A percentile compares a stretch with the other conserved stretches of the same genome.
phyloP scores from a whole-genome alignment of 1,140 invertebrate species.

The Fopius arisanus region DNA sequence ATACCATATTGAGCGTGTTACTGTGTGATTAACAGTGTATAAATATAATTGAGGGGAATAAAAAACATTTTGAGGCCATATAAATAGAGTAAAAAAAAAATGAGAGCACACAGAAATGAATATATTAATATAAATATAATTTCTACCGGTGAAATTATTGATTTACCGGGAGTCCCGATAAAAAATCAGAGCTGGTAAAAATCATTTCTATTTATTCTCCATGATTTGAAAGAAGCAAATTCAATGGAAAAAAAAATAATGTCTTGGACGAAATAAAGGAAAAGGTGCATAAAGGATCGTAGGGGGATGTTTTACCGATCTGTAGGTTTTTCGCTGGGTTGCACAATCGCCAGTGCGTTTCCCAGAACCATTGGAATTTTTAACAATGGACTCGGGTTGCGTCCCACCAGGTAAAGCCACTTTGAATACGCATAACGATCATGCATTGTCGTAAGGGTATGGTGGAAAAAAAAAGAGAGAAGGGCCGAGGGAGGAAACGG shows the following conservation, averaged over 20 bases:
- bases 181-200: background rate
- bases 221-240: background rate
- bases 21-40: background rate
- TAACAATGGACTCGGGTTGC: slow-evolving; percentile 44
- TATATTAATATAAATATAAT: too few species aligned
- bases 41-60: background rate
- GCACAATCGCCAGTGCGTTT: slow-evolving; percentile 47
- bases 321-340: slow-evolving; percentile 30
- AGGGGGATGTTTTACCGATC: background rate
- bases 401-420: slow-evolving; percentile 48
- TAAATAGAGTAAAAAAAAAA: too few species aligned
- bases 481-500: slow-evolving; percentile 13
- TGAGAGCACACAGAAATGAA: too few species aligned
- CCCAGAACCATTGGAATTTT: slow-evolving; percentile 37
- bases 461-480: background rate
- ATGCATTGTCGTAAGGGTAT: slow-evolving; percentile 42
- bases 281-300: slow-evolving; percentile 9
- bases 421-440: slow-evolving; percentile 56
- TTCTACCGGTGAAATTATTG: too few species aligned
- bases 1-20: background rate
- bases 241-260: slow-evolving; percentile 9
- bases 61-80: background rate
- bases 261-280: background rate
- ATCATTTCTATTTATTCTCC: background rate
- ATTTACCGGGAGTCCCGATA: background rate